phyloP scores from a whole-genome alignment of 2,797 vertebrate genomes.

The Fistularia commersonii region DNA sequence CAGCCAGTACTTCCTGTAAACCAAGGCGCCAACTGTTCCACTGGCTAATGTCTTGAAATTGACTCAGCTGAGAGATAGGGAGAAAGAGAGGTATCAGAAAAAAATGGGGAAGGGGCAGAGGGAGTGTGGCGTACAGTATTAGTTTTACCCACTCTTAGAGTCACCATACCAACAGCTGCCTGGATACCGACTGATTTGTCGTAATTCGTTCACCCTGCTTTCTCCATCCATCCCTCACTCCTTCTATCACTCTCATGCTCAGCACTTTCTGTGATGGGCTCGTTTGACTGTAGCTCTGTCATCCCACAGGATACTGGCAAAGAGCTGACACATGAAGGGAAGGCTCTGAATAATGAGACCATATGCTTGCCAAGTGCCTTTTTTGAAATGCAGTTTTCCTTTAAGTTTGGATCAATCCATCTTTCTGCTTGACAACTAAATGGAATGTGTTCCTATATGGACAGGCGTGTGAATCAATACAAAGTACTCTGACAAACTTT shows the following conservation, averaged over 20 bases:
- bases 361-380: no score
- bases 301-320: slow-evolving; percentile 10
- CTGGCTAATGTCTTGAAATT: slow-evolving; percentile 10
- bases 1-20: slow-evolving; percentile 12
- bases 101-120: slow-evolving; percentile 2
- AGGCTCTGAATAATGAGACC: slow-evolving; percentile 1
- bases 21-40: slow-evolving; percentile 25
- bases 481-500: no score
- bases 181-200: slow-evolving; percentile 33
- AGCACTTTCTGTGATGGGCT: slow-evolving; percentile 50
- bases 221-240: slow-evolving; percentile 15
- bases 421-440: no score
- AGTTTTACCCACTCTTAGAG: slow-evolving; percentile 39
- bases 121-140: slow-evolving; percentile 21
- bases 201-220: slow-evolving; percentile 36
- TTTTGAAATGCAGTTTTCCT: no score
- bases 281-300: slow-evolving; percentile 24
- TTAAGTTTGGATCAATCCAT: no score
- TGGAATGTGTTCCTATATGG: no score
- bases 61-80: slow-evolving; percentile 44
- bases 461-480: no score
- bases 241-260: slow-evolving; percentile 35
- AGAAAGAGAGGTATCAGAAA: slow-evolving; percentile 1
- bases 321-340: slow-evolving; percentile 19
- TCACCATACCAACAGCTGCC: slow-evolving; percentile 59